Percentiles rank a stretch among this genome's conserved stretches.
phyloP scores from a whole-genome alignment of 2,888 invertebrate genomes.

The Marasmarcha lunaedactyla region DNA sequence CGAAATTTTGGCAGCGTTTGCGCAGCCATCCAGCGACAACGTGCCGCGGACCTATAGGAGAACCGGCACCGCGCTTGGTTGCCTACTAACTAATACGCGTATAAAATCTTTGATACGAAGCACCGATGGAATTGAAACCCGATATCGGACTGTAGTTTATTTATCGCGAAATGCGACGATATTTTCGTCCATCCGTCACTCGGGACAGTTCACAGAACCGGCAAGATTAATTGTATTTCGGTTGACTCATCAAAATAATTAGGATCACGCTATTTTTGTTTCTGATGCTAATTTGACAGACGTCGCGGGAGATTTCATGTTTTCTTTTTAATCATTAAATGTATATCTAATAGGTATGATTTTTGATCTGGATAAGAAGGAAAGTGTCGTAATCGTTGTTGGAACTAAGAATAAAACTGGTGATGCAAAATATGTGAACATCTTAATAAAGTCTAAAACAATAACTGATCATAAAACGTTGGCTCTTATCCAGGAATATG shows the following conservation, averaged over 20 bases:
- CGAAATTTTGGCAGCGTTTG: not conserved
- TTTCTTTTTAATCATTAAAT: constrained; percentile 25
- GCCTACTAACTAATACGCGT: constrained; percentile 40
- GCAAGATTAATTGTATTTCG: constrained; percentile 70
- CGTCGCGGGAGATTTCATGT: constrained; percentile 67
- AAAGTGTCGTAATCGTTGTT: no score
- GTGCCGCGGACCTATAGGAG: not conserved
- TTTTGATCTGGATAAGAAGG: no score
- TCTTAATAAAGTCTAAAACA: constrained; percentile 12
- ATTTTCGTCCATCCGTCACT: constrained; percentile 67
- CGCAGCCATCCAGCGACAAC: constrained; percentile 6
- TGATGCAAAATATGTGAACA: not conserved
- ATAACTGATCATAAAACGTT: constrained; percentile 47
- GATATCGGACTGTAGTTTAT: constrained; percentile 63
- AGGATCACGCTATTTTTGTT: constrained; percentile 70
- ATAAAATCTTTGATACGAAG: constrained; percentile 64
- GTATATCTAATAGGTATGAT: no score
- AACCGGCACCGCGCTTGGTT: constrained; percentile 45
- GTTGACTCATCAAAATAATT: constrained; percentile 71
- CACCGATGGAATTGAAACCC: constrained; percentile 68
- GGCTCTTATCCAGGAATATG: constrained; percentile 49
- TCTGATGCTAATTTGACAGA: constrained; percentile 69
- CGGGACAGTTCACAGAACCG: constrained; percentile 67
- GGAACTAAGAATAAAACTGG: no score
- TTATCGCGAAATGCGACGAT: constrained; percentile 68